Conservation (phyloP, 2,888 invertebrate species). For the Phengaris arion region DNA sequence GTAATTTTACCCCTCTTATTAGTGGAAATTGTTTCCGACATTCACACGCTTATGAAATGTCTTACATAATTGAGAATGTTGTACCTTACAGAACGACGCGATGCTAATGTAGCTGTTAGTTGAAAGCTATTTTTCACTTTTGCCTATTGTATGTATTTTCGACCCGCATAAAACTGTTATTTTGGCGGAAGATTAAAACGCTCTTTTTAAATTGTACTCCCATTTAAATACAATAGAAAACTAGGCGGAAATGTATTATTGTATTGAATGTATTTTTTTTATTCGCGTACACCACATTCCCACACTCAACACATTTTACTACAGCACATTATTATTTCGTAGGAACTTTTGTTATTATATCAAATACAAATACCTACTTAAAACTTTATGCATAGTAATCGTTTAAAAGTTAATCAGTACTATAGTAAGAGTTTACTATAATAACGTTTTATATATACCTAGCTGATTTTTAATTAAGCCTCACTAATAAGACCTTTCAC, state of each 20-base stretch:
- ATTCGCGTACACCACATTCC: too few relatives aligned
- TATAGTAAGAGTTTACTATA: not conserved
- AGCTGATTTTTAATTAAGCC: not conserved
- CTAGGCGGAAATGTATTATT: too few relatives aligned
- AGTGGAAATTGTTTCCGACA: slow-evolving; percentile 4
- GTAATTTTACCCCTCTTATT: not conserved
- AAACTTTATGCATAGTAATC: too few relatives aligned
- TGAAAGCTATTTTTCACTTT: not conserved
- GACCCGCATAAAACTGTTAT: too few relatives aligned
- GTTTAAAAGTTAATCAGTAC: not conserved
- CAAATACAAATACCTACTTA: too few relatives aligned
- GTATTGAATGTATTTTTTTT: too few relatives aligned
- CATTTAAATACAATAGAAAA: too few relatives aligned
- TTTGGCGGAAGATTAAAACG: too few relatives aligned
- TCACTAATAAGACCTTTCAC: not conserved
- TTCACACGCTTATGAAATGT: not conserved
- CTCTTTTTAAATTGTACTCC: too few relatives aligned
- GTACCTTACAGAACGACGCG: not conserved
- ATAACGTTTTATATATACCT: not conserved
- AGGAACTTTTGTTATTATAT: too few relatives aligned
- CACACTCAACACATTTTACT: too few relatives aligned
- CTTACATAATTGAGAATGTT: slow-evolving; percentile 10
- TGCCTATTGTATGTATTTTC: not conserved
- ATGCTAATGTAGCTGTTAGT: slow-evolving; percentile 2
- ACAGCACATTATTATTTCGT: too few relatives aligned